Conservation (phyloP, 2,797 vertebrate genomes). For the Sarcoramphus papa region DNA sequence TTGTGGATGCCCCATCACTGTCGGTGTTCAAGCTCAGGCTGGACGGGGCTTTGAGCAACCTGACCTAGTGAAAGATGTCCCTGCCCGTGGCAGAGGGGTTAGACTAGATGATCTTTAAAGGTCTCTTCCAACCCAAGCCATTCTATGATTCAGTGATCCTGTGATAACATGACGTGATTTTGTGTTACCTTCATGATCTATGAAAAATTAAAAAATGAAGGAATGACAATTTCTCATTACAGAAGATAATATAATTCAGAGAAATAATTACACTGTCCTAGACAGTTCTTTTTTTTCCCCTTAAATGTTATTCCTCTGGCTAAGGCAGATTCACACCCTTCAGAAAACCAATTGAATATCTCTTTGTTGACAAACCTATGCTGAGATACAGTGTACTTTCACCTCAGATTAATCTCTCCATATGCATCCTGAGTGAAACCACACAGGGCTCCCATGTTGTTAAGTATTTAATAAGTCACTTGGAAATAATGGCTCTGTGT, state of each 20-base stretch:
- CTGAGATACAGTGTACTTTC: not conserved
- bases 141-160: not conserved
- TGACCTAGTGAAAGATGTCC: too few species aligned
- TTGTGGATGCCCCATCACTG: too few species aligned
- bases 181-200: not conserved
- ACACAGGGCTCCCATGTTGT: not conserved
- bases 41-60: too few species aligned
- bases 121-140: not conserved
- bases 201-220: not conserved
- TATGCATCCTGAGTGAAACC: not conserved
- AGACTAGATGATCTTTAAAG: not conserved
- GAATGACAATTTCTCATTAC: not conserved
- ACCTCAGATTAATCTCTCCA: not conserved
- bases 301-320: not conserved
- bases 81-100: not conserved
- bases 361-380: not conserved
- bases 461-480: conserved; percentile 24
- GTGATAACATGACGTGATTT: not conserved
- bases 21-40: too few species aligned
- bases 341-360: not conserved
- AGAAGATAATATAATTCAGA: not conserved
- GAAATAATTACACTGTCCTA: not conserved
- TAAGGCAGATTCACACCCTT: not conserved
- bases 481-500: not conserved
- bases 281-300: not conserved